Evolutionary conservation across 2,888 invertebrate species (phyloP).

Genomic region (Panzeria rudis): DNA sequence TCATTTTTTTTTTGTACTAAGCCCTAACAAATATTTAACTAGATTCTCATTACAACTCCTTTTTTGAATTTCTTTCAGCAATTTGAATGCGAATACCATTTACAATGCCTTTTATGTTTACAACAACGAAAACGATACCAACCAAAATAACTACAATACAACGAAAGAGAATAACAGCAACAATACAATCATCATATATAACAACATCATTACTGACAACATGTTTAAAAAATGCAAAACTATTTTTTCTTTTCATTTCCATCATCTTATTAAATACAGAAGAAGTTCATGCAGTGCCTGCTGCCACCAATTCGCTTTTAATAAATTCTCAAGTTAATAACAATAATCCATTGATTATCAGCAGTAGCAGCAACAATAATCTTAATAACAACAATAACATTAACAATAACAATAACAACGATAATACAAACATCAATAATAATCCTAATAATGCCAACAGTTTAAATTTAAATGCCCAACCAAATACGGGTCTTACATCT

Average conservation of each 20-base stretch:
- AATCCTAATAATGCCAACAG: slow-evolving; percentile 67
- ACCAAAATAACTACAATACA: slow-evolving; percentile 11
- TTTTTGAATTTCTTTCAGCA: slow-evolving; percentile 46
- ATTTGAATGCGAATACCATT: slow-evolving; percentile 47
- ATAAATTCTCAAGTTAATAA: slow-evolving; percentile 68
- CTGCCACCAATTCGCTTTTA: slow-evolving; percentile 73
- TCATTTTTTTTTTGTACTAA: no score
- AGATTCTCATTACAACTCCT: neutral
- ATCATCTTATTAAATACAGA: slow-evolving; percentile 18
- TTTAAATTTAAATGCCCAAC: slow-evolving; percentile 66
- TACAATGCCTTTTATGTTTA: slow-evolving; percentile 65
- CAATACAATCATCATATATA: slow-evolving; percentile 12
- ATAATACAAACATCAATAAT: slow-evolving; percentile 62
- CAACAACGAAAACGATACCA: slow-evolving; percentile 62
- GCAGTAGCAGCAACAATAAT: slow-evolving; percentile 66
- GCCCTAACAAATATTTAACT: neutral
- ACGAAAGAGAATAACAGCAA: slow-evolving; percentile 4
- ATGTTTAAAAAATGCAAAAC: slow-evolving; percentile 45
- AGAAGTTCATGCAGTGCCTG: slow-evolving; percentile 67
- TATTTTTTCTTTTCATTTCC: slow-evolving; percentile 49
- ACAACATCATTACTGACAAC: slow-evolving; percentile 5
- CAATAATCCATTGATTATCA: slow-evolving; percentile 59
- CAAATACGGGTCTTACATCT: slow-evolving; percentile 48
- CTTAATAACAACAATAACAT: slow-evolving; percentile 68
- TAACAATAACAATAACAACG: slow-evolving; percentile 68